Percentiles rank a stretch among this genome's conserved stretches.
phyloP scores from a whole-genome alignment of 2,797 vertebrate genomes.

The Oreochromis grahami region DNA sequence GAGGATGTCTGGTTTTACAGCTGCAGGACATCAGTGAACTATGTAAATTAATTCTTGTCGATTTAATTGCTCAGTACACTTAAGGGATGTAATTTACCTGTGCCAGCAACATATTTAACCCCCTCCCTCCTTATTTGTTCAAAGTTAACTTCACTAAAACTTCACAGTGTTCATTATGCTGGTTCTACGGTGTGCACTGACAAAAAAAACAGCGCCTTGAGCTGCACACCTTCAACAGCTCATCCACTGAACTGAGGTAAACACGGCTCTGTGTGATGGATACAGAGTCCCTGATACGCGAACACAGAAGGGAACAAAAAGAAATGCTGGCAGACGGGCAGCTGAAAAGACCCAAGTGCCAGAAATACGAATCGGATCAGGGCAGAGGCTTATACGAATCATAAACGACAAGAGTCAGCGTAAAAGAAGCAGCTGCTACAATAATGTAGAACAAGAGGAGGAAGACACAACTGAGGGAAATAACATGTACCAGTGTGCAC shows the following conservation, averaged over 20 bases:
- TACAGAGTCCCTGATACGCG: background rate
- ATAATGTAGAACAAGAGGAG: background rate
- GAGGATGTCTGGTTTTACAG: slow-evolving; percentile 2
- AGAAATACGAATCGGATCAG: slow-evolving; percentile 14
- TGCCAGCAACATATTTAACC: background rate
- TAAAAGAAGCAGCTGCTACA: background rate
- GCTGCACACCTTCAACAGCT: background rate
- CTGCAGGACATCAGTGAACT: slow-evolving; percentile 13
- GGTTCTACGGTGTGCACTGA: background rate
- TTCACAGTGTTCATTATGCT: background rate
- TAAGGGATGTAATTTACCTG: background rate
- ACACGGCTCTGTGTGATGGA: background rate
- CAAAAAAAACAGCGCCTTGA: background rate
- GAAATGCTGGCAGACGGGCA: background rate
- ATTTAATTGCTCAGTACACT: background rate
- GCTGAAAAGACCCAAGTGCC: background rate
- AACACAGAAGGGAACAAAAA: slow-evolving; percentile 4
- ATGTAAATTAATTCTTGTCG: background rate
- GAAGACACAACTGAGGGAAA: background rate
- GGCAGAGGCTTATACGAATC: background rate
- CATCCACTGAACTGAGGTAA: background rate
- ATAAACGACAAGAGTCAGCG: background rate
- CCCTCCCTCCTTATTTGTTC: background rate
- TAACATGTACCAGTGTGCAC: background rate
- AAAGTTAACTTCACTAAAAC: background rate